A percentile compares a stretch with the other conserved stretches of the same genome.
Conservation (phyloP, 2,888 invertebrate genomes). For the Idaea straminata region DNA sequence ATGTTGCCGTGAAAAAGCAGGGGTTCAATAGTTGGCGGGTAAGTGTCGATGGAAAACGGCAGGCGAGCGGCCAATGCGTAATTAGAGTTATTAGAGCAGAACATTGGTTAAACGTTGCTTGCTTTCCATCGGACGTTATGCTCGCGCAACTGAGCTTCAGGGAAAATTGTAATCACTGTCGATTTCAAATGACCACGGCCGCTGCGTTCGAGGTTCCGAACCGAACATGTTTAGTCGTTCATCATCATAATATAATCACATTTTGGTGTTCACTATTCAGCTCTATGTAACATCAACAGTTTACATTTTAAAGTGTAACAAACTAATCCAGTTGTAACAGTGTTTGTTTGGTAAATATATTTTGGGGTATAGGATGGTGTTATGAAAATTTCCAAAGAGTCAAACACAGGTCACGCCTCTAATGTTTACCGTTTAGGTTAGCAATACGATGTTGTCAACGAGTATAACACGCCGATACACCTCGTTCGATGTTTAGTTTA, state of each 20-base stretch:
- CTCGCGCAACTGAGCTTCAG: slow-evolving; percentile 71
- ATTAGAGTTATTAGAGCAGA: slow-evolving; percentile 79
- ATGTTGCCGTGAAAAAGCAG: slow-evolving; percentile 69
- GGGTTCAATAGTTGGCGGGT: slow-evolving; percentile 65
- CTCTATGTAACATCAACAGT: slow-evolving; percentile 41
- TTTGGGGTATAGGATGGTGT: slow-evolving; percentile 48
- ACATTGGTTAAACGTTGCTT: slow-evolving; percentile 79
- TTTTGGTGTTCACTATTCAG: slow-evolving; percentile 31
- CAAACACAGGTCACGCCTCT: slow-evolving; percentile 42
- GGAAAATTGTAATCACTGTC: slow-evolving; percentile 80
- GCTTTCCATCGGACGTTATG: slow-evolving; percentile 80
- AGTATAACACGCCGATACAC: slow-evolving; percentile 47
- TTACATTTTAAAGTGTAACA: slow-evolving; percentile 46
- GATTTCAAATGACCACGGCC: slow-evolving; percentile 72
- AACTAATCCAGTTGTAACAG: slow-evolving; percentile 44
- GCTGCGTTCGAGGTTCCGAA: slow-evolving; percentile 57
- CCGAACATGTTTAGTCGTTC: slow-evolving; percentile 38
- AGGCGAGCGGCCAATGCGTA: slow-evolving; percentile 72
- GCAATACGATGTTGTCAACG: slow-evolving; percentile 58
- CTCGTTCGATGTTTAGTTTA: slow-evolving; percentile 41
- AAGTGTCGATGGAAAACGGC: slow-evolving; percentile 75
- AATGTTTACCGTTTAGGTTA: slow-evolving; percentile 57
- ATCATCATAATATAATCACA: slow-evolving; percentile 47
- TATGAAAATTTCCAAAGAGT: slow-evolving; percentile 46
- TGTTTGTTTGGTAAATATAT: slow-evolving; percentile 56